A percentile compares a stretch with the other conserved stretches of the same genome.
Conservation (phyloP, 2,888 invertebrate genomes). For the Leucophora obtusa region DNA sequence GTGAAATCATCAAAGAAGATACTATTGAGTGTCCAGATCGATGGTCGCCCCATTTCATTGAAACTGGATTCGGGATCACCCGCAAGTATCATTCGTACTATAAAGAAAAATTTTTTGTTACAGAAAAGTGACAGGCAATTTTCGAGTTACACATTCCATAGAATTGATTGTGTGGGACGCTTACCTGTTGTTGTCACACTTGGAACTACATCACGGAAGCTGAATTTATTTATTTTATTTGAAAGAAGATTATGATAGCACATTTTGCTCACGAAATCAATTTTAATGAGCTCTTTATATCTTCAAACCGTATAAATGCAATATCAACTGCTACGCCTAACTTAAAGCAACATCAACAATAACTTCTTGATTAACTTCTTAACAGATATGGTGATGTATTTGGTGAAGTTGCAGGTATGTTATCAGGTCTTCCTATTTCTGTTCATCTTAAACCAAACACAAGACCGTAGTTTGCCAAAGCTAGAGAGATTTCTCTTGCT, state of each 20-base stretch:
- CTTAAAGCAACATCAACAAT: background rate
- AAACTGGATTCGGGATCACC: background rate
- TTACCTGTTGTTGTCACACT: background rate
- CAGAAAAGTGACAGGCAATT: conserved; percentile 1
- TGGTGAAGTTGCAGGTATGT: background rate
- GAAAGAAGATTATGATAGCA: conserved; percentile 4
- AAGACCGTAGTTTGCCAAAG: too few species aligned
- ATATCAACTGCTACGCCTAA: background rate
- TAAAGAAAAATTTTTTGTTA: background rate
- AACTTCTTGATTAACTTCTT: background rate
- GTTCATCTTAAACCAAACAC: too few species aligned
- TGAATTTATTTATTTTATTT: conserved; percentile 4
- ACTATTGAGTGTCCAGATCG: background rate
- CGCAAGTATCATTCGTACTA: background rate
- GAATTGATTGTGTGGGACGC: background rate
- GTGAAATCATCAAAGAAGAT: background rate
- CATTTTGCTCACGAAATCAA: background rate
- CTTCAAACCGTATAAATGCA: too few species aligned
- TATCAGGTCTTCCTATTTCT: background rate
- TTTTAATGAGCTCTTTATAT: background rate
- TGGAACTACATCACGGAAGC: background rate
- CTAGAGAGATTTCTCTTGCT: conserved; percentile 21
- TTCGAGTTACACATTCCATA: conserved; percentile 6
- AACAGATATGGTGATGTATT: background rate
- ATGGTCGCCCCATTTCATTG: background rate